Evolutionary conservation across 2,888 invertebrate genomes (phyloP).

Genomic region (Drosophila demipolita): DNA sequence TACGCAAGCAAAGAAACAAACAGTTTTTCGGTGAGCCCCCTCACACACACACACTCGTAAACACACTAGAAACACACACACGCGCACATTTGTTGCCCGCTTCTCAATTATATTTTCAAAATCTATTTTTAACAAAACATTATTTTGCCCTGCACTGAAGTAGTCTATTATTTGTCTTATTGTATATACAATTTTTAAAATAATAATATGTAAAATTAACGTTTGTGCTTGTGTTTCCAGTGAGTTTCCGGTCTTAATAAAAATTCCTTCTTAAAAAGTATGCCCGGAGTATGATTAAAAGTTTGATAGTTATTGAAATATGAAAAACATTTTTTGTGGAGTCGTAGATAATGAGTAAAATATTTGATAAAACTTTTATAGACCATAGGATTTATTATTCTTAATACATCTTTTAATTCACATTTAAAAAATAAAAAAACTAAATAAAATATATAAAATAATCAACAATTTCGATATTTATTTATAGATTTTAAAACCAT

Average conservation of each 20-base stretch:
- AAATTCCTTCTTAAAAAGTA: neutral
- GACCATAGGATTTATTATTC: neutral
- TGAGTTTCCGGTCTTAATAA: neutral
- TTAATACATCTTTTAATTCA: neutral
- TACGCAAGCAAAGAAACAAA: constrained; percentile 32
- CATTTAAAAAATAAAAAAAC: neutral
- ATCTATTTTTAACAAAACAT: constrained; percentile 63
- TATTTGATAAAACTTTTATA: neutral
- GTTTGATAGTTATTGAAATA: neutral
- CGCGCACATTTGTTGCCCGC: constrained; percentile 45
- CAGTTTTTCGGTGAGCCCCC: constrained; percentile 38
- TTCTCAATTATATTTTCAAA: constrained; percentile 63
- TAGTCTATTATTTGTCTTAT: constrained; percentile 23
- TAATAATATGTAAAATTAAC: neutral
- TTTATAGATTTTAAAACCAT: neutral
- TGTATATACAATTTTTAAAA: constrained; percentile 13
- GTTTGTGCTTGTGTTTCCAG: neutral
- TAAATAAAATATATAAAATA: neutral
- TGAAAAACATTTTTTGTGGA: neutral
- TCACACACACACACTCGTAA: constrained; percentile 21
- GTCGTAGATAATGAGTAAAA: neutral
- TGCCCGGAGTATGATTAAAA: neutral
- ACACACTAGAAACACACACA: constrained; percentile 19
- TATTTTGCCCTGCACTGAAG: constrained; percentile 57
- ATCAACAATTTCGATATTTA: neutral